Evolutionary conservation across 2,888 invertebrate species (phyloP), one percentile per base, ranked within the genome.

Genomic region (Sclerodermus sp.): DNA sequence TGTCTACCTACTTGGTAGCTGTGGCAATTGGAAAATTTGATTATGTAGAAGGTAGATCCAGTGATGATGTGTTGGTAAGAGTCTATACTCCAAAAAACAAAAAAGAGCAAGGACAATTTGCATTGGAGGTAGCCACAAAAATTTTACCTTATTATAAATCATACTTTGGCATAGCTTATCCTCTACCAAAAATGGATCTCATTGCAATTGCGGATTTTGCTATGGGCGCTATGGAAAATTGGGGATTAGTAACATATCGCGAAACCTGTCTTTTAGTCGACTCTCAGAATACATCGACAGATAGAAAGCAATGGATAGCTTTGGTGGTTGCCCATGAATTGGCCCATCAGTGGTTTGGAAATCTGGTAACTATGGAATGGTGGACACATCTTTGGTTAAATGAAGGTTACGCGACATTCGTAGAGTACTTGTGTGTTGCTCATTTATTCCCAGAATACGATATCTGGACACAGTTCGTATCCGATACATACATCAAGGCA

Each of bases 321-420:
- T 79, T 95, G 15, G 91, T 94, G 0, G 90, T 92, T 16, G 89
- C 89, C 0, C 97, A 98, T 78, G 97, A 98, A 78, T 81, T 98
- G 43, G 95, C 96, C 2, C 97, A 97, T 79, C 95, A 96, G 77
- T 98, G 98, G 97, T 98, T 98, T 79, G 98, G 97, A 6, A 96
- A 97, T 77, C 83, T 97, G 40, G 96, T 96, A 1, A 97, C 97
- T 17, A 96, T 97, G 96, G 93, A 95, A 78, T 96, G 95, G 95
- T 96, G 96, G 96, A 95, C 94, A 1, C 92, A 96, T 80, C 80
- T 93, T 30, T 97, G 96, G 96, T 80, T 97, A 31, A 97, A 97
- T 78, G 96, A 97, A 77, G 96, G 95, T 1, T 95, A 94, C 79
- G 97, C 97, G 0, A 91, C 93, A 0, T 98, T 96, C 83, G 93